A percentile compares a stretch with the other conserved stretches of the same genome.
These are phyloP conservation scores for Leptobrachium ailaonicum DNA, from an alignment of 2,113 vertebrate species.

Conservation along the genomic window DNA sequence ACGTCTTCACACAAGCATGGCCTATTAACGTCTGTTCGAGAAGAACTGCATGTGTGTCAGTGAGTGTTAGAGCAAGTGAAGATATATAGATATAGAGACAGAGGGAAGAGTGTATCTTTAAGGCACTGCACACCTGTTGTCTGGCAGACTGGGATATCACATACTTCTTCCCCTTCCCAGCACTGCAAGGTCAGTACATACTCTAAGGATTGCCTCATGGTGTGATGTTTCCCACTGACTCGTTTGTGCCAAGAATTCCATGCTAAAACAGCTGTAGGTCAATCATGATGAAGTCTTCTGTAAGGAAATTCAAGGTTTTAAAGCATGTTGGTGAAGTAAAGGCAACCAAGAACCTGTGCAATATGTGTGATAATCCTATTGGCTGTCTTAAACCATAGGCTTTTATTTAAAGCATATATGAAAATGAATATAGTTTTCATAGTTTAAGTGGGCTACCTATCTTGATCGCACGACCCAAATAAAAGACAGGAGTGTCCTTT, in stretches of 20 bases:
- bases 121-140: not conserved
- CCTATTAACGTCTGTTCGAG: no score
- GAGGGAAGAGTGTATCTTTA: no score
- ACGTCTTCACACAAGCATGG: no score
- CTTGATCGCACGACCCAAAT: no score
- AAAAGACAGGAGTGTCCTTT: no score
- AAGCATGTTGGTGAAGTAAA: not conserved
- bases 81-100: no score
- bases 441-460: no score
- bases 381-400: not conserved
- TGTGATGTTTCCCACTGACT: not conserved
- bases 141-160: not conserved
- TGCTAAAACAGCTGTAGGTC: not conserved
- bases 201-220: not conserved
- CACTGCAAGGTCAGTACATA: not conserved
- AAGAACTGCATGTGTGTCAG: no score
- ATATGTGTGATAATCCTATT: constrained; percentile 1
- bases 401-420: not conserved
- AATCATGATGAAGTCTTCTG: not conserved
- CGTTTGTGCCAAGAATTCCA: not conserved
- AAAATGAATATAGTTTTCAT: no score
- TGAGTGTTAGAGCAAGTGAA: no score
- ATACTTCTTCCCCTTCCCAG: not conserved
- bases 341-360: not conserved
- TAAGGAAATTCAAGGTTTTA: not conserved